These are phyloP conservation scores for Myotis vivesi DNA, from an alignment of 2,797 vertebrate species.

Conservation along the genomic window DNA sequence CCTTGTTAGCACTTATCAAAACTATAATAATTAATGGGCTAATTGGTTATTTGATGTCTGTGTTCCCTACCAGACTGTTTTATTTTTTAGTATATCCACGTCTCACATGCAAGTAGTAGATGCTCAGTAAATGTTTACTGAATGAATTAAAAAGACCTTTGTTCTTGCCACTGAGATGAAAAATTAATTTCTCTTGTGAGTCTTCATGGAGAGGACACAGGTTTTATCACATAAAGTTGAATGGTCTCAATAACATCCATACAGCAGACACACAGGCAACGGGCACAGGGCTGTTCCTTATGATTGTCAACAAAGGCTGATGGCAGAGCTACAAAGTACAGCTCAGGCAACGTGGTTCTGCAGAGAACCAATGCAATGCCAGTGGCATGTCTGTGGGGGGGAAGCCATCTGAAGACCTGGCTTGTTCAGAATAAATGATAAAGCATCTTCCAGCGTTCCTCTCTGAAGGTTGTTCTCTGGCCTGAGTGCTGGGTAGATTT, in stretches of 20 bases:
- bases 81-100: background rate
- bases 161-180: background rate
- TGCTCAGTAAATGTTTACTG: background rate
- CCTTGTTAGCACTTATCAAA: background rate
- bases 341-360: background rate
- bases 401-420: background rate
- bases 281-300: background rate
- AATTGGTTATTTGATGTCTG: background rate
- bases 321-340: background rate
- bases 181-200: background rate
- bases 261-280: background rate
- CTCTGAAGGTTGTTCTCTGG: background rate
- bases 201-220: background rate
- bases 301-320: background rate
- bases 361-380: background rate
- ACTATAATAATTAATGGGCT: background rate
- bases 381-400: accelerated
- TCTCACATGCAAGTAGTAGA: background rate
- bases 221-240: background rate
- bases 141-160: background rate
- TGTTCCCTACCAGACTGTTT: background rate
- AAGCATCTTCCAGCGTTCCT: background rate
- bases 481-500: background rate
- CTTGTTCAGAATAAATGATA: background rate
- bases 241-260: background rate